Base-by-base conservation (phyloP, 2,797 vertebrate species). In the Atherinosoma microstoma region DNA sequence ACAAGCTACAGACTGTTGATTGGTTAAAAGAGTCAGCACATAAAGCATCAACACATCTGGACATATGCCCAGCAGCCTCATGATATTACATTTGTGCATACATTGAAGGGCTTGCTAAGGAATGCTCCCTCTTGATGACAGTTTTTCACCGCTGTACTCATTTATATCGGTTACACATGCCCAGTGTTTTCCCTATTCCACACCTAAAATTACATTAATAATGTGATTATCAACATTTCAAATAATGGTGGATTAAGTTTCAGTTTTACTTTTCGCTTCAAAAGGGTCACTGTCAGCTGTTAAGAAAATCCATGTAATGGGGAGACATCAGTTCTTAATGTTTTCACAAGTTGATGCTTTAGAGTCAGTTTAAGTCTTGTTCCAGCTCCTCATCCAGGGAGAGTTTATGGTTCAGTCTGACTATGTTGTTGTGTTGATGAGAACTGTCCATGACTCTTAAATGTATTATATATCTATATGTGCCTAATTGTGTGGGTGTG, bases 381-480 rank as follows among this genome's bases (percentile, higher is more conserved):
- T 59, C 53, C 70, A 65, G 47, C 13, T 35, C 34, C 36, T 68
- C 24, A 13, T 24, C 4, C n/a, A 47, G 22, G 47, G 36, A 36
- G 64, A 61, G 75, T 82, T 84, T 76, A 66, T 70, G 10, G 27
- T 66, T 54, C 2, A 11, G 34, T 67, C 53, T 66, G 35, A 77
- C 47, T 64, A 36, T 34, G 40, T 67, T 16, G 13, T 59, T 35
- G 60, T 77, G 64, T 79, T 79, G 64, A 40, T 70, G 35, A 76
- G 73, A 69, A 70, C 34, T 76, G 53, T 75, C 67, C 58, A 58
- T 36, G 51, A 67, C 47, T 71, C 20, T 68, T 76, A 61, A 73
- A 69, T 80, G 74, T 67, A 80, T 69, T 67, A 78, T 70, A 73
- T 24, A 20, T 72, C 59, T 38, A n/a, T 76, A 61, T 53, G 61